phyloP scores from a whole-genome alignment of 2,113 vertebrate genomes.

The Myrmophylax atrothorax region DNA sequence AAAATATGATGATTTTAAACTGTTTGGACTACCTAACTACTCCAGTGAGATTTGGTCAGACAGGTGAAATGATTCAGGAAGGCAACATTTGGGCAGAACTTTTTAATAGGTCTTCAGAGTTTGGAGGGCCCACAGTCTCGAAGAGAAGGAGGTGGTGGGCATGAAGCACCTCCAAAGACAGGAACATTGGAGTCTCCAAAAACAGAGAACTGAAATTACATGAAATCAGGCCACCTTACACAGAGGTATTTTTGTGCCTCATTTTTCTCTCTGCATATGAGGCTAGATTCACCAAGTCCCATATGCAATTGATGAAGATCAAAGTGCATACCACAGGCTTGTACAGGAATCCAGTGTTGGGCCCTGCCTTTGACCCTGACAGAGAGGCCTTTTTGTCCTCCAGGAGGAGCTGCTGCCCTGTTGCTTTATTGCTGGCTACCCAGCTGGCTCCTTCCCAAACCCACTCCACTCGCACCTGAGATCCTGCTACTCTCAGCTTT shows the following conservation, averaged over 20 bases:
- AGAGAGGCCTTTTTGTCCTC: not conserved
- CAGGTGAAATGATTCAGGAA: not conserved
- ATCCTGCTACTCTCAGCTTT: not conserved
- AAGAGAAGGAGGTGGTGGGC: rapidly evolving
- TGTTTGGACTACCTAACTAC: not conserved
- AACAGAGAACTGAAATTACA: not conserved
- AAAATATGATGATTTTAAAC: not conserved
- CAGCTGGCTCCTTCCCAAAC: not conserved
- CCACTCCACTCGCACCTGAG: not conserved
- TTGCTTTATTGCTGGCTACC: not conserved
- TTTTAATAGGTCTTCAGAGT: rapidly evolving
- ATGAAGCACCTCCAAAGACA: not conserved
- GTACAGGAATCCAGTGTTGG: rapidly evolving
- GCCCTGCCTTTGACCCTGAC: rapidly evolving
- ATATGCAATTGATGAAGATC: not conserved
- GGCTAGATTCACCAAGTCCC: not conserved
- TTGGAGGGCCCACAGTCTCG: not conserved
- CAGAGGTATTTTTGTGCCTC: not conserved
- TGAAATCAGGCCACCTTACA: not conserved
- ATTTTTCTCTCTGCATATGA: not conserved
- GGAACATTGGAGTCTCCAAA: not conserved
- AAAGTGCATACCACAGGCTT: not conserved
- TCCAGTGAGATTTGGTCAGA: not conserved
- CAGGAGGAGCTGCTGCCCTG: not conserved
- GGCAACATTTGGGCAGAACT: not conserved